phyloP scores from a whole-genome alignment of 2,888 invertebrate genomes.

The Dynastes maya region DNA sequence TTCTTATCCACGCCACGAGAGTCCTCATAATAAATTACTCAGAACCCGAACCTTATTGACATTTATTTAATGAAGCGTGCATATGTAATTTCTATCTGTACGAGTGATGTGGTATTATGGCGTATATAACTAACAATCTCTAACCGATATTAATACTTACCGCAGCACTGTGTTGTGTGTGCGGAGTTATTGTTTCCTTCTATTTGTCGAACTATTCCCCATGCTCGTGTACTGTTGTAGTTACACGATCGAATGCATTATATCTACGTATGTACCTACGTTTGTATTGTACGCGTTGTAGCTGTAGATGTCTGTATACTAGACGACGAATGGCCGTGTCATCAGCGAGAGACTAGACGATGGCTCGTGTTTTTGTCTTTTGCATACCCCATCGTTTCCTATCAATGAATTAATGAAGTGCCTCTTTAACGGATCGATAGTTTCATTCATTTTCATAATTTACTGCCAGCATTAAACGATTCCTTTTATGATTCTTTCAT shows the following conservation, averaged over 20 bases:
- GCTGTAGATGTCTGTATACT: neutral
- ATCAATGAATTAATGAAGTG: slow-evolving; percentile 46
- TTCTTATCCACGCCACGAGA: slow-evolving; percentile 47
- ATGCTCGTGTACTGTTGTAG: slow-evolving; percentile 10
- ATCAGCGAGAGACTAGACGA: slow-evolving; percentile 1
- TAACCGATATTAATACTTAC: slow-evolving; percentile 42
- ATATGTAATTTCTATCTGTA: slow-evolving; percentile 50
- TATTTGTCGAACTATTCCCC: slow-evolving; percentile 32
- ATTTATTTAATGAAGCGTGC: slow-evolving; percentile 53
- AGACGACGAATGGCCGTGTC: slow-evolving; percentile 7
- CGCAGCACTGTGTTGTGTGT: slow-evolving; percentile 16
- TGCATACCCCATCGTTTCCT: slow-evolving; percentile 11
- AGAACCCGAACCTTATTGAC: slow-evolving; percentile 50
- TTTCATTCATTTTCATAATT: slow-evolving; percentile 39
- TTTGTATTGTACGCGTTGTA: neutral
- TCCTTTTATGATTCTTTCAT: slow-evolving; percentile 22
- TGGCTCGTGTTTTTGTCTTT: slow-evolving; percentile 27
- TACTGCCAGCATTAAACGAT: slow-evolving; percentile 30
- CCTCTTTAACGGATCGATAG: slow-evolving; percentile 38
- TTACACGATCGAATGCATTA: slow-evolving; percentile 16
- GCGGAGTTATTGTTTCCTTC: slow-evolving; percentile 42
- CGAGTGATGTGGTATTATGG: slow-evolving; percentile 42
- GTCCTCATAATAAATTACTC: slow-evolving; percentile 52
- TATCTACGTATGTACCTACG: neutral
- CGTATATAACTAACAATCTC: slow-evolving; percentile 37